A percentile compares a stretch with the other conserved stretches of the same genome.
Conservation (phyloP, 1,140 invertebrate species). For the Popillia japonica region DNA sequence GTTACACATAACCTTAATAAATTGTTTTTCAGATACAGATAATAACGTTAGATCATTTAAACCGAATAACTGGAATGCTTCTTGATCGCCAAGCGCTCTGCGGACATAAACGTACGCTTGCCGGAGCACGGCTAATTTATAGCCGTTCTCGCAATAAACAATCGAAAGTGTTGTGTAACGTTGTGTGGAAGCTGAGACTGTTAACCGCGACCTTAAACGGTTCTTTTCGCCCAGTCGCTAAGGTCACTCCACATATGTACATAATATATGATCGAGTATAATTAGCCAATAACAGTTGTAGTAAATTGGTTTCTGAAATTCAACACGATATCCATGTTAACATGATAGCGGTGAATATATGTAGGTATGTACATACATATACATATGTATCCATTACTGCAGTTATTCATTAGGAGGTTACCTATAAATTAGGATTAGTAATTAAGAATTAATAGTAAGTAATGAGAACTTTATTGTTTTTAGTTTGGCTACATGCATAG, state of each 20-base stretch:
- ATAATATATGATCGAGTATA: constrained; percentile 4
- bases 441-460: no score
- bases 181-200: background rate
- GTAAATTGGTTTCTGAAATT: background rate
- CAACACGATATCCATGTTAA: background rate
- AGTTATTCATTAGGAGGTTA: no score
- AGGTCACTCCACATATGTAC: constrained; percentile 9
- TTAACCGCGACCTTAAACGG: constrained; percentile 14
- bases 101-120: background rate
- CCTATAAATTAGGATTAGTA: no score
- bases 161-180: constrained; percentile 25
- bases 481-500: no score
- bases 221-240: background rate
- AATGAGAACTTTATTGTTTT: no score
- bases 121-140: constrained; percentile 3
- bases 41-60: constrained; percentile 29
- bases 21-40: constrained; percentile 19
- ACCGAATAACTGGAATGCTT: background rate
- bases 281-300: background rate
- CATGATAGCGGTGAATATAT: background rate
- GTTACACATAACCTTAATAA: constrained; percentile 14
- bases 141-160: background rate
- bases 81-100: background rate
- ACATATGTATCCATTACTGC: no score
- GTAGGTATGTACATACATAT: no score